Percentiles rank a stretch among this genome's conserved stretches.
phyloP scores from a whole-genome alignment of 2,888 invertebrate species.

The Lutraria lutraria region DNA sequence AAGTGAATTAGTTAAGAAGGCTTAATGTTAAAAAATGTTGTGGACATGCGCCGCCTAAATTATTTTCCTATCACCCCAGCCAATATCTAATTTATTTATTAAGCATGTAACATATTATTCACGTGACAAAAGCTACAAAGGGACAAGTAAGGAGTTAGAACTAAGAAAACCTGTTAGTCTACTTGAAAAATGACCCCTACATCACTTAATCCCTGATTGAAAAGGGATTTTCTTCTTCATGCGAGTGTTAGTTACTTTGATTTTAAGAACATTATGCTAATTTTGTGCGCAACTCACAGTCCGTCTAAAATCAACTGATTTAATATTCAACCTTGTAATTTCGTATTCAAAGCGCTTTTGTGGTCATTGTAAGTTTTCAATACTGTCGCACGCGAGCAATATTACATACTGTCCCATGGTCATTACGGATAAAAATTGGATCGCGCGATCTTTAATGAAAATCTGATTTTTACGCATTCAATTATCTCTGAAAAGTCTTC shows the following conservation, averaged over 20 bases:
- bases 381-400: background rate
- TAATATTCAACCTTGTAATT: background rate
- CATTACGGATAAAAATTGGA: background rate
- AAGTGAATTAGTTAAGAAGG: background rate
- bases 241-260: background rate
- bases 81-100: conserved; percentile 1
- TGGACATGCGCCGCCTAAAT: background rate
- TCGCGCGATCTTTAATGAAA: background rate
- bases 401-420: conserved; percentile 9
- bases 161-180: background rate
- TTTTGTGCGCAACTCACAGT: background rate
- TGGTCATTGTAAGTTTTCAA: background rate
- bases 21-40: background rate
- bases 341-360: background rate
- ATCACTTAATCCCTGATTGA: background rate
- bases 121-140: background rate
- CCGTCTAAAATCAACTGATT: background rate
- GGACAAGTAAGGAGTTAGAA: background rate
- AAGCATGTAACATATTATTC: background rate
- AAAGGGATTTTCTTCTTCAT: background rate
- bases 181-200: background rate
- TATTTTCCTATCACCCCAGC: background rate
- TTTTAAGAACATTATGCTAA: conserved; percentile 16
- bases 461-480: background rate
- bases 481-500: background rate